Conservation (phyloP, 2,797 vertebrate genomes). For the Crax fasciolata region DNA sequence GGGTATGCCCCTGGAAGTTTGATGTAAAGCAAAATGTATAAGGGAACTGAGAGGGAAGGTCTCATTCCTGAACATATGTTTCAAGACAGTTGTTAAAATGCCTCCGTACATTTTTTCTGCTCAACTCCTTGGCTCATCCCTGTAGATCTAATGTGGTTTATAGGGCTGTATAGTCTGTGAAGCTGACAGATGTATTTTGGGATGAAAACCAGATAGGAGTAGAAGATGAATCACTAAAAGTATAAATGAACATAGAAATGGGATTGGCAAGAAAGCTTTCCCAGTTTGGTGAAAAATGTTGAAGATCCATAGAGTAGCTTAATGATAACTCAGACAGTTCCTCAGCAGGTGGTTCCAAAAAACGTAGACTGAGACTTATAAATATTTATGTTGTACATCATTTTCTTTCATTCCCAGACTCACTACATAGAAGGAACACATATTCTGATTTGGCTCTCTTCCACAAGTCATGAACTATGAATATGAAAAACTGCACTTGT, state of each 20-base stretch:
- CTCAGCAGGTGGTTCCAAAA: background rate
- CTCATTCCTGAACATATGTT: background rate
- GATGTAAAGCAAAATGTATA: background rate
- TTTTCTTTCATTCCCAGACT: constrained; percentile 18
- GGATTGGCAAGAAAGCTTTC: background rate
- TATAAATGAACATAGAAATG: background rate
- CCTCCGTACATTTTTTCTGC: background rate
- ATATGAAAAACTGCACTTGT: constrained; percentile 17
- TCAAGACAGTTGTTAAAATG: background rate
- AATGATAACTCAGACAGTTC: background rate
- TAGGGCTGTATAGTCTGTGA: background rate
- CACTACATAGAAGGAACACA: background rate
- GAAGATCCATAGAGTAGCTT: background rate
- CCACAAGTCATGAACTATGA: constrained; percentile 14
- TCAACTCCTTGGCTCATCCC: background rate
- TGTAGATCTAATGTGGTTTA: background rate
- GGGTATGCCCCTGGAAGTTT: background rate
- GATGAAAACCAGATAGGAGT: background rate
- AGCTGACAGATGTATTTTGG: background rate
- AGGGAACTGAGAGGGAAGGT: background rate
- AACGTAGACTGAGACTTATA: background rate
- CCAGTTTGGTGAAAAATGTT: background rate
- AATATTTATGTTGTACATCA: constrained; percentile 50
- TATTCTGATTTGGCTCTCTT: background rate
- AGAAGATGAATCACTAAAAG: background rate